Conservation (phyloP, 1,140 invertebrate genomes). For the Euglossa dilemma region DNA sequence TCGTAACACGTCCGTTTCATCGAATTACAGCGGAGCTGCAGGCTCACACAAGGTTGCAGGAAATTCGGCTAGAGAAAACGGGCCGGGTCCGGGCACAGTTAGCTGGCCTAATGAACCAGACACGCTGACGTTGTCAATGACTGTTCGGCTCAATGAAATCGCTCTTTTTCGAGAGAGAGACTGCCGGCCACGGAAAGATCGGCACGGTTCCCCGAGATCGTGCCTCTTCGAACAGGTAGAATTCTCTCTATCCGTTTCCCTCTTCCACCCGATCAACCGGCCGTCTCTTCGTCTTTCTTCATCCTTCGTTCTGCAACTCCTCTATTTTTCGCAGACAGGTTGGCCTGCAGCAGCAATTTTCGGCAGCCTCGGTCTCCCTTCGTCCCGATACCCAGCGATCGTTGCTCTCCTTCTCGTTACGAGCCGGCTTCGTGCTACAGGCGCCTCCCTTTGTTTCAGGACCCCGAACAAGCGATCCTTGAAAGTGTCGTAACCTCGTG, state of each 20-base stretch:
- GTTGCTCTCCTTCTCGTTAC: slow-evolving; percentile 30
- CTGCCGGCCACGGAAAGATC: slow-evolving; percentile 21
- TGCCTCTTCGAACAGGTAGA: slow-evolving; percentile 59
- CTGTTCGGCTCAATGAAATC: slow-evolving; percentile 58
- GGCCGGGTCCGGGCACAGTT: not conserved
- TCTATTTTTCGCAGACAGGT: slow-evolving; percentile 66
- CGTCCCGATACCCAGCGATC: not conserved
- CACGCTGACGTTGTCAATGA: slow-evolving; percentile 55
- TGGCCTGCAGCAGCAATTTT: slow-evolving; percentile 60
- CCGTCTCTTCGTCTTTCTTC: not conserved
- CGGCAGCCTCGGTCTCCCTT: slow-evolving; percentile 29
- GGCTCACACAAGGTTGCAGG: not conserved
- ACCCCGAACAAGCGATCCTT: slow-evolving; percentile 47
- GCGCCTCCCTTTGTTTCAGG: slow-evolving; percentile 61
- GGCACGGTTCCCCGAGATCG: not conserved
- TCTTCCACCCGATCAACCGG: not conserved
- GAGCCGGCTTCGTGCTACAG: slow-evolving; percentile 35
- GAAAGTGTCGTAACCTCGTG: slow-evolving; percentile 50
- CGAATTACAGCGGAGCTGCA: not conserved
- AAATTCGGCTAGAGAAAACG: slow-evolving; percentile 25
- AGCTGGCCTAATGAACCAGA: slow-evolving; percentile 57
- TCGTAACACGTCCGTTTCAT: not conserved
- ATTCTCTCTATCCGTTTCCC: slow-evolving; percentile 17
- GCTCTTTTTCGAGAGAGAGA: slow-evolving; percentile 39
- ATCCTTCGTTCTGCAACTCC: slow-evolving; percentile 8